Conservation (phyloP, 2,797 vertebrate species). For the Bryconaethiops microstoma region DNA sequence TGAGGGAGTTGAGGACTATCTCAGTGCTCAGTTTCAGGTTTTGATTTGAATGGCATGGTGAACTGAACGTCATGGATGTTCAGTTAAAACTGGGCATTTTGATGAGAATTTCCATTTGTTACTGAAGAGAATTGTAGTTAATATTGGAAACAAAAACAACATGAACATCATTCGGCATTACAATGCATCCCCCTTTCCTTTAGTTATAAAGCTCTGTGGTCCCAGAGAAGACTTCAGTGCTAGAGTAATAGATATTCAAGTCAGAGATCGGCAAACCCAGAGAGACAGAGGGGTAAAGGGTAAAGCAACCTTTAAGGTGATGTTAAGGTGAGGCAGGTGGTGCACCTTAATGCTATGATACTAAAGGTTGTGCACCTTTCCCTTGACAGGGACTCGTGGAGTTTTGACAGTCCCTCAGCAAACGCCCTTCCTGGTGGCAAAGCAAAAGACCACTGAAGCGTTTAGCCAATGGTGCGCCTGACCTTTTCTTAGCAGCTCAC, state of each 20-base stretch:
- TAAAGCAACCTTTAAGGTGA: slow-evolving; percentile 79
- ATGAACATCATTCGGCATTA: background rate
- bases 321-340: slow-evolving; percentile 67
- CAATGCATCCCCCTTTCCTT: background rate
- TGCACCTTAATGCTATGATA: slow-evolving; percentile 69
- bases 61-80: too few species aligned
- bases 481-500: slow-evolving; percentile 72
- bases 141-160: too few species aligned
- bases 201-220: slow-evolving; percentile 1
- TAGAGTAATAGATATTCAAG: slow-evolving; percentile 66
- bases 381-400: slow-evolving; percentile 64
- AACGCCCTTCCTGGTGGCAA: slow-evolving; percentile 63
- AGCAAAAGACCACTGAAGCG: slow-evolving; percentile 63
- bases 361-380: slow-evolving; percentile 76
- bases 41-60: too few species aligned
- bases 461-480: slow-evolving; percentile 65
- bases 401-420: slow-evolving; percentile 76
- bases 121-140: background rate
- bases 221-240: slow-evolving; percentile 29
- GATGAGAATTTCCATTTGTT: background rate
- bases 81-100: too few species aligned
- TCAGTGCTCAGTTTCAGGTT: too few species aligned
- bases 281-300: slow-evolving; percentile 71
- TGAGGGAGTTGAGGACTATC: too few species aligned
- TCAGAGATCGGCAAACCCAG: slow-evolving; percentile 59